Evolutionary conservation across 2,113 vertebrate genomes (phyloP), one percentile per base, ranked within the genome.

Genomic region (Cranoglanis bouderius): DNA sequence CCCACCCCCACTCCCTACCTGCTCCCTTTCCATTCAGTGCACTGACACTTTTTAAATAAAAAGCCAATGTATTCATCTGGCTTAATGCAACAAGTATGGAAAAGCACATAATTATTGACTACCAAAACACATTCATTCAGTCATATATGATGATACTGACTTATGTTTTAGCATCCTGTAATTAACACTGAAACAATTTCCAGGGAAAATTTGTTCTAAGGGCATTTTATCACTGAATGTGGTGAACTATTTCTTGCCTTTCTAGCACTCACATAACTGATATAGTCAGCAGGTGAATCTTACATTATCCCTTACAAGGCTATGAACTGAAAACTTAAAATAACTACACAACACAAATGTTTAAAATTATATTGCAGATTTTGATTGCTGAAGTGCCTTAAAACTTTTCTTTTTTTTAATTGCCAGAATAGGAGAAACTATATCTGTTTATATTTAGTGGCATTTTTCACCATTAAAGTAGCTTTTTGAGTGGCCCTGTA

Each of bases 381-480:
- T 92, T 95, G 95, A 96, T 96, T 95, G 96, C 95, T 95, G 94
- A 95, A 93, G 94, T 93, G 95, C 94, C 94, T 91, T 91, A 63
- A 90, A 92, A 93, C 93, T 91, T 95, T 86, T 61, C 92, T 95
- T 86, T 61, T 57, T 24, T 86, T 96, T 95, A 95, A 49, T 95
- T 94, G 95, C 92, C 93, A 93, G 92, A 93, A 93, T 89, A 93
- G 93, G 93, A 96, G 93, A 95, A 95, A 94, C 91, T 93, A 94
- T 94, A 95, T 94, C 93, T 96, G 91, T 91, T 88, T 77, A 92
- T 93, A 94, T 93, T 94, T 94, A 93, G 95, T 94, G 94, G 94
- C 93, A 93, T 92, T 92, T 89, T 89, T 89, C 91, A 91, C 92
- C 90, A 90, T 94, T 95, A 94, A 94, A 94, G 93, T 43, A 93